A percentile compares a stretch with the other conserved stretches of the same genome.
These are phyloP conservation scores for Latrodectus elegans DNA, from an alignment of 2,888 invertebrate species.

Conservation along the genomic window DNA sequence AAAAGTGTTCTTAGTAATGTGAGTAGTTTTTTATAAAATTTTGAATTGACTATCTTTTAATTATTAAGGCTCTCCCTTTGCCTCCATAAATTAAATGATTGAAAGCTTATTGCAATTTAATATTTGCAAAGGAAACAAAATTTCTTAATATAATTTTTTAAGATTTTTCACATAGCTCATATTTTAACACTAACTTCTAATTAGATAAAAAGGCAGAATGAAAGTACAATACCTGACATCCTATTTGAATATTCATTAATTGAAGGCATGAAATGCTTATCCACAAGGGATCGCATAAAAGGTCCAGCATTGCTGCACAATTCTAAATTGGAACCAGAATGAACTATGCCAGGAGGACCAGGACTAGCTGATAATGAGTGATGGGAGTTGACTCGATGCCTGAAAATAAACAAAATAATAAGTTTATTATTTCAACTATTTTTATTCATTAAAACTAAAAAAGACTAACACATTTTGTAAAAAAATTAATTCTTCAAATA, in stretches of 20 bases:
- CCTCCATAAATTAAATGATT: too few species aligned
- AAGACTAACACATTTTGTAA: too few species aligned
- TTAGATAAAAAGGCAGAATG: neutral
- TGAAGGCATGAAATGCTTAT: constrained; percentile 70
- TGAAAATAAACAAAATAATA: constrained; percentile 7
- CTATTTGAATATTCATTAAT: constrained; percentile 69
- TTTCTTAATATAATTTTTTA: neutral
- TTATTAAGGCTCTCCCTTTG: too few species aligned
- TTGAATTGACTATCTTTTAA: too few species aligned
- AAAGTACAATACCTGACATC: constrained; percentile 68
- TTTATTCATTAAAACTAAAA: too few species aligned
- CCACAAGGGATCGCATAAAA: constrained; percentile 61
- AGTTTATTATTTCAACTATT: too few species aligned
- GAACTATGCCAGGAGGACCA: constrained; percentile 54
- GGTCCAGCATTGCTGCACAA: constrained; percentile 59
- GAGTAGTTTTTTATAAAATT: too few species aligned
- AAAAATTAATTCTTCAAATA: too few species aligned
- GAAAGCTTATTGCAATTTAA: too few species aligned
- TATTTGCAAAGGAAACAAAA: too few species aligned
- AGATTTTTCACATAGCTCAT: neutral
- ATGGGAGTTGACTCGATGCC: constrained; percentile 69
- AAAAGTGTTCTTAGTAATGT: too few species aligned
- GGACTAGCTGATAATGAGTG: constrained; percentile 70
- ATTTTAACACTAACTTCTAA: neutral
- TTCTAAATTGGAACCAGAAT: constrained; percentile 63